Evolutionary conservation across 1,140 invertebrate species (phyloP).

Genomic region (Ceratosolen solmsi): DNA sequence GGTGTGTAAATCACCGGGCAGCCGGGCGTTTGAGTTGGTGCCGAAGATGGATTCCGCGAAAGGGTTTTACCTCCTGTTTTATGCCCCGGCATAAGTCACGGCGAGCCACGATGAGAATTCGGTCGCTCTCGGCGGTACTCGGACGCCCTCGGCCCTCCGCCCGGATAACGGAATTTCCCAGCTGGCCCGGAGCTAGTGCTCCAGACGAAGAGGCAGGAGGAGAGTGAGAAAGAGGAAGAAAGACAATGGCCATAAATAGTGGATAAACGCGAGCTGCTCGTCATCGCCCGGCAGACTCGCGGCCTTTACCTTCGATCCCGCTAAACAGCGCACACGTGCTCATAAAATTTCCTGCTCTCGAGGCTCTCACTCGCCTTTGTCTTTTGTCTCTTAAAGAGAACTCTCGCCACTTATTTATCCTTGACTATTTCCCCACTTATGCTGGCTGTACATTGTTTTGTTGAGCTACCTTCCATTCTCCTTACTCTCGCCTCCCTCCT

Average conservation of each 20-base stretch:
- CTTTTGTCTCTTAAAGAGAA: conserved; percentile 9
- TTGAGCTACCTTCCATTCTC: background rate
- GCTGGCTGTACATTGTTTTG: background rate
- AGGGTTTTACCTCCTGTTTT: conserved; percentile 24
- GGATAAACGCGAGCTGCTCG: background rate
- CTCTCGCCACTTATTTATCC: background rate
- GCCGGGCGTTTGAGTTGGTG: background rate
- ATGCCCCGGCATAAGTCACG: conserved; percentile 26
- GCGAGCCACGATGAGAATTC: background rate
- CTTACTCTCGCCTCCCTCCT: background rate
- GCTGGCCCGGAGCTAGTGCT: background rate
- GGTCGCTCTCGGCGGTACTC: background rate
- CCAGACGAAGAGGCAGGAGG: background rate
- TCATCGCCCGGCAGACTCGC: background rate
- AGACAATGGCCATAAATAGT: conserved; percentile 37
- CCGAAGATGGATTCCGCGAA: conserved; percentile 25
- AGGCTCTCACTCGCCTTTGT: background rate
- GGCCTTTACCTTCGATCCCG: background rate
- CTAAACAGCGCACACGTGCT: background rate
- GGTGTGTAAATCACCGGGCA: conserved; percentile 17
- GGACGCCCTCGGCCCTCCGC: background rate
- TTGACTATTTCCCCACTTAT: background rate
- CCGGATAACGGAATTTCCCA: background rate
- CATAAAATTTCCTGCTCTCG: background rate
- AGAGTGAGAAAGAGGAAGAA: background rate